Percentiles rank a stretch among this genome's conserved stretches.
phyloP scores from a whole-genome alignment of 2,888 invertebrate species.

The Argyresthia goedartella region DNA sequence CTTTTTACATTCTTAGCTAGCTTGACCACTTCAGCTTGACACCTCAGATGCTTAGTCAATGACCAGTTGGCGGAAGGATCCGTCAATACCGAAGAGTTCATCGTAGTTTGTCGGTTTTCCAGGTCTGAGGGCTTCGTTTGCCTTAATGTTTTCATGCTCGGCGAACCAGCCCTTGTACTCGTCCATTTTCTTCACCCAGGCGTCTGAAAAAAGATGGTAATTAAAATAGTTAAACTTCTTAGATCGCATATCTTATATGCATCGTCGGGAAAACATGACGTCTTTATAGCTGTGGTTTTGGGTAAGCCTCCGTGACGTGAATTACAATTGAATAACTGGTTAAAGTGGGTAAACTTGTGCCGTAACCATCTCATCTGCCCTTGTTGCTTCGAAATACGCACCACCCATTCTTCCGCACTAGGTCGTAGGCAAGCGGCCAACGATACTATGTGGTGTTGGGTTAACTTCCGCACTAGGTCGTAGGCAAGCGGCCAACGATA shows the following conservation, averaged over 20 bases:
- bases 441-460: no score
- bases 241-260: no score
- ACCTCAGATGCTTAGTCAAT: slow-evolving; percentile 71
- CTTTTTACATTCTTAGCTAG: no score
- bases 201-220: slow-evolving; percentile 57
- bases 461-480: no score
- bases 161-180: slow-evolving; percentile 86
- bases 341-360: no score
- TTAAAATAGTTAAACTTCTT: background rate
- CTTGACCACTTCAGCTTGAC: no score
- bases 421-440: no score
- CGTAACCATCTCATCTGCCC: no score
- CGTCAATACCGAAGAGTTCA: slow-evolving; percentile 90
- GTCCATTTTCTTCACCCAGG: slow-evolving; percentile 84
- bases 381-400: no score
- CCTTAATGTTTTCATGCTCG: slow-evolving; percentile 82
- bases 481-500: no score
- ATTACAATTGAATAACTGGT: no score
- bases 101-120: slow-evolving; percentile 89
- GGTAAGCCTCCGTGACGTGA: background rate
- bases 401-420: no score
- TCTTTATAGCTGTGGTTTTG: background rate
- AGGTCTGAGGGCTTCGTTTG: slow-evolving; percentile 84
- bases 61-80: slow-evolving; percentile 86
- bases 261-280: background rate